A percentile compares a stretch with the other conserved stretches of the same genome.
These are phyloP conservation scores for Gulo gulo DNA, from an alignment of 2,113 vertebrate genomes.

Conservation along the genomic window DNA sequence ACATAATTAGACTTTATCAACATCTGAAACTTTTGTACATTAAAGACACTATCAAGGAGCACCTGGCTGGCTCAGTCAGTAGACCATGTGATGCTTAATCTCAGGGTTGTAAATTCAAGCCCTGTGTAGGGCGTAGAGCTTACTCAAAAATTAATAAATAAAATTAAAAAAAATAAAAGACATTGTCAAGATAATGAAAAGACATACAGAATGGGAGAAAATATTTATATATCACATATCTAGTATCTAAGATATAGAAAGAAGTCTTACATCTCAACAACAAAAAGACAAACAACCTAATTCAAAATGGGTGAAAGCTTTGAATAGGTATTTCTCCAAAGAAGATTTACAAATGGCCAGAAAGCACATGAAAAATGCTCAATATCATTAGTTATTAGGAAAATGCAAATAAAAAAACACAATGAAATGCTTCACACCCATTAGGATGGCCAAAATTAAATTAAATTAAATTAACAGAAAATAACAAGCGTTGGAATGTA, in stretches of 20 bases:
- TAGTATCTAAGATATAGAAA: neutral
- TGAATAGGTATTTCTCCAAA: neutral
- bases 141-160: neutral
- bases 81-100: neutral
- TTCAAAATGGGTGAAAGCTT: neutral
- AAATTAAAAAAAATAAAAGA: neutral
- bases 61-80: neutral
- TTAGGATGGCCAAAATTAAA: neutral
- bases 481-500: neutral
- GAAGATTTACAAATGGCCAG: neutral
- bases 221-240: neutral
- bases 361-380: neutral
- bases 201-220: neutral
- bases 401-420: neutral
- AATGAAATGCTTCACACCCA: neutral
- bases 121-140: neutral
- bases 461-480: neutral
- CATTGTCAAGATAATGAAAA: neutral
- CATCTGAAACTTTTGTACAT: neutral
- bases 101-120: neutral
- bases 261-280: neutral
- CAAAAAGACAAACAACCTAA: neutral
- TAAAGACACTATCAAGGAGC: neutral
- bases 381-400: neutral
- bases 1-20: neutral